Evolutionary conservation across 30 jellyfish, hydroid and myxozoan species (phyloP), one percentile per base, ranked within the genome.

Genomic region (Pelagia noctiluca): DNA sequence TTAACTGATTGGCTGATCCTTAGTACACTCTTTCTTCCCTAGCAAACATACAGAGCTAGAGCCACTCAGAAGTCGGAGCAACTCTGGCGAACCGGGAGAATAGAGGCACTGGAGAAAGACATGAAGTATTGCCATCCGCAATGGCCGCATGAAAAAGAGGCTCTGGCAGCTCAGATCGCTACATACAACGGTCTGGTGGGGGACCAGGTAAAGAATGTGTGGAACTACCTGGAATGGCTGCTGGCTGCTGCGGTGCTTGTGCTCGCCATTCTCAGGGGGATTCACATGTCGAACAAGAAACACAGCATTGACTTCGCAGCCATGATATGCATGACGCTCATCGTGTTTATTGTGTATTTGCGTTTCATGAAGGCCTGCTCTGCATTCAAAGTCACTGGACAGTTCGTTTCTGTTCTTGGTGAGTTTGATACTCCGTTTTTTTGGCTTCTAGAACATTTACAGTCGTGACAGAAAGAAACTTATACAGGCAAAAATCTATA

Each of bases 71-170:
- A 36, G 12, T 61, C 83, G n/a, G 87, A 71, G 69, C 65, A 62
- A n/a, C 46, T 29, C 22, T 84, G 94, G 94, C 46, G 63, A 37
- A 50, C 35, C 3, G 48, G 66, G 37, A 62, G 88, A 26, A 28
- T 72, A 21, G 88, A 68, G 42, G 48, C 74, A 24, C 37, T 84
- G 13, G 61, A 46, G 33, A 30, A 64, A 47, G 94, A 84, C 57
- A 34, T 71, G 3, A 67, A 75, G 0, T 84, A 54, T 60, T 84
- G 88, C 36, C 94, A 84, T 25, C 94, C 94, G 19, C 87, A 74
- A 26, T 84, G 94, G 94, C 88, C 94, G 8, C 11, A 49, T 21
- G 94, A 84, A 75, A 36, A 35, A 35, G 64, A 74, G 24, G 13
- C 36, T 8, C 2, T 82, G 10, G 92, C 69, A 53, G 63, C 73